Evolutionary conservation across 2,113 vertebrate species (phyloP), one percentile per base, ranked within the genome.

Genomic region (Misgurnus anguillicaudatus): DNA sequence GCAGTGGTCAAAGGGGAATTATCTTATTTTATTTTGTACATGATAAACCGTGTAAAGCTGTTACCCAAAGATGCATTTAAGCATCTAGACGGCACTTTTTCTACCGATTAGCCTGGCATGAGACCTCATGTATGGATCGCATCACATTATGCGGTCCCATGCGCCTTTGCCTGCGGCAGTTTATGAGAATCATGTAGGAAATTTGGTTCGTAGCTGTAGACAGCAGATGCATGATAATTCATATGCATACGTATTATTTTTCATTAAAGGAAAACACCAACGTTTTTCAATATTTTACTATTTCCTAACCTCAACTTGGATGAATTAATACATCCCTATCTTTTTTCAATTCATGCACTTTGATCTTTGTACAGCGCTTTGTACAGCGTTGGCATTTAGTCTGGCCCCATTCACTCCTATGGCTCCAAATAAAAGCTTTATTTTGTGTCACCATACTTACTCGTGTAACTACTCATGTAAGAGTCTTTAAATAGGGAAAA

Each of bases 41-140:
- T 88, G 89, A 87, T 81, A 86, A 80, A 86, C 79, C 91, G 89
- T 91, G 90, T 79, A 92, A 89, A 91, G 66, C 67, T 91, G 67
- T 90, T 87, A 91, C 83, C 80, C 86, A 82, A 62, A 77, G 87
- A 88, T 90, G 87, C 85, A 88, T 84, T 90, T 83, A 87, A 86
- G 87, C 84, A 86, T 83, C 68, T 80, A 81, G 80, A 84, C 68
- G 64, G 85, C 82, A 82, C 60, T 75, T 75, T 88, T 90, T 77
- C 36, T 86, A 81, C 66, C 65, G 65, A 80, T 69, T 81, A 80
- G 86, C 75, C 75, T 61, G 80, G 68, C 42, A 71, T 81, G 69
- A 69, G 73, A 82, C 69, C n/a, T 24, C 79, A 81, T 66, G 85
- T 79, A 80, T 87, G 87, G 61, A 58, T 51, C 74, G 80, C 61